Base-by-base conservation (phyloP, 2,113 vertebrate genomes). In the Brevimyrus niger region DNA sequence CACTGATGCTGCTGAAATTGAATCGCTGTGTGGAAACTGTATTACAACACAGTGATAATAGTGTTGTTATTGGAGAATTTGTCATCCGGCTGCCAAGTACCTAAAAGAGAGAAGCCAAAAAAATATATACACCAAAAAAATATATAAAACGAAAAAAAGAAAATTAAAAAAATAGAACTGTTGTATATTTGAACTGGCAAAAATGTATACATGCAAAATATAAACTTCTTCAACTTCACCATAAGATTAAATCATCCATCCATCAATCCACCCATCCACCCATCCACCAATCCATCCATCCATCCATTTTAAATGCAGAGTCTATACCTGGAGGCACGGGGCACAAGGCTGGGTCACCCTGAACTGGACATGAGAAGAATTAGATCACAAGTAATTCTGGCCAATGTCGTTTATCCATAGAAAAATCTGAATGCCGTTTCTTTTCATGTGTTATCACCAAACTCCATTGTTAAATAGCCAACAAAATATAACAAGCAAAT, bases 1-100 rank as follows among this genome's bases (percentile, higher is more conserved):
- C 31, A 35, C 48, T 17, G 47, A 86, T 53, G 27, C 31, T n/a
- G 21, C 50, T 35, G 85, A 27, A 53, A 51, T 51, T 47, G 50
- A 50, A 53, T 47, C 50, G 88, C 27, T 89, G 11, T 42, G 27
- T 23, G 7, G 86, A 42, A 21, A 82, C 46, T 48, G 31, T 53
- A 80, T 82, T 80, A 50, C 61, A 65, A 31, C 58, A 76, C 17
- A 48, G 31, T 51, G 73, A 80, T 89, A 73, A 82, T 89, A 23
- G 19, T 11, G 55, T 11, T 4, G 42, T 88, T 73, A 90, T 90
- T 61, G 89, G 53, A n/a, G 65, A 23, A 69, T 88, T 61, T 88
- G 51, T 90, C 21, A 90, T 83, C 69, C 53, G 35, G 48, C 83
- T 88, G 55, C 4, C 38, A 44, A 21, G 53, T 50, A 47, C 9